phyloP scores from a whole-genome alignment of 2,888 invertebrate genomes.

The Ametastegia equiseti region DNA sequence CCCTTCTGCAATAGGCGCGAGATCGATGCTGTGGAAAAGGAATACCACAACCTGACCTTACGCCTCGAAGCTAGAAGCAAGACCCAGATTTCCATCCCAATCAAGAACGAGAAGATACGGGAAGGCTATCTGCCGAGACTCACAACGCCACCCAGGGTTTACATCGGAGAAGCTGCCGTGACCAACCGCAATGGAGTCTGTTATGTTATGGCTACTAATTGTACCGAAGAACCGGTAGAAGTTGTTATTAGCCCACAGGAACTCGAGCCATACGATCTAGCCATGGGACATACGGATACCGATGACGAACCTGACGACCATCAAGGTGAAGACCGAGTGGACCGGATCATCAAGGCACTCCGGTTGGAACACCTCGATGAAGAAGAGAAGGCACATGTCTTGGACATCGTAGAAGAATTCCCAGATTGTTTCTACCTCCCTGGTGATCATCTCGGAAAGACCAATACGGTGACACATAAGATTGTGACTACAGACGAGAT shows the following conservation, averaged over 20 bases:
- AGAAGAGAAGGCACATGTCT: background rate
- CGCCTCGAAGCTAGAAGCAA: background rate
- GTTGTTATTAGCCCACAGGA: background rate
- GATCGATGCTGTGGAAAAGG: background rate
- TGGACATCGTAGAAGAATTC: background rate
- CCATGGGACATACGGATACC: background rate
- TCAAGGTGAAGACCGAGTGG: background rate
- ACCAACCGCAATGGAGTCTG: background rate
- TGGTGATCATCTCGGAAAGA: background rate
- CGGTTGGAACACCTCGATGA: background rate
- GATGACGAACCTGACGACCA: background rate
- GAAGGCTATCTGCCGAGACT: conserved; percentile 15
- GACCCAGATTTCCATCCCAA: background rate
- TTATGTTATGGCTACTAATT: conserved; percentile 1
- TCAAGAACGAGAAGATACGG: background rate
- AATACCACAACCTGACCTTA: background rate
- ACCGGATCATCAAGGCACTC: background rate
- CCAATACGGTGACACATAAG: background rate
- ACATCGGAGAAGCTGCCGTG: conserved; percentile 23
- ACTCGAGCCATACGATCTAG: background rate
- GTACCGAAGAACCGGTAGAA: background rate
- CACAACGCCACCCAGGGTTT: background rate
- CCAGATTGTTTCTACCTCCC: background rate
- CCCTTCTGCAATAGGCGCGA: background rate
- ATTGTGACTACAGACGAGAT: conserved; percentile 1